phyloP scores from a whole-genome alignment of 1,140 invertebrate genomes.

The Sinella curviseta region DNA sequence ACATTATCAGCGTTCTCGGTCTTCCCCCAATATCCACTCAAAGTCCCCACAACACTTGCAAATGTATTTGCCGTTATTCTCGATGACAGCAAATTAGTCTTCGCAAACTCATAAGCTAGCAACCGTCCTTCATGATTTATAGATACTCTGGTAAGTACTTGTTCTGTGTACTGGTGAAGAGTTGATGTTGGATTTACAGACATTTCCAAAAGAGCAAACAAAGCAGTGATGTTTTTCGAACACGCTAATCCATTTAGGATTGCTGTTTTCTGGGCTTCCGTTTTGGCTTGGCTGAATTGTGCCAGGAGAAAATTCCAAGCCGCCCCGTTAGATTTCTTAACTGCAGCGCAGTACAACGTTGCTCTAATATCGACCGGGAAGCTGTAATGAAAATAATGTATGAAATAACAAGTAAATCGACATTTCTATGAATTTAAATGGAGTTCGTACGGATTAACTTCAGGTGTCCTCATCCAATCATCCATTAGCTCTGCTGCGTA shows the following conservation, averaged over 20 bases:
- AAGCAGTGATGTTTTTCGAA: not conserved
- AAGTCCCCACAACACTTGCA: not conserved
- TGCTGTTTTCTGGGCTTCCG: not conserved
- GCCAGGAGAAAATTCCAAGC: not conserved
- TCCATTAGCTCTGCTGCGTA: slow-evolving; percentile 25
- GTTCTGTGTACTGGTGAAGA: no score
- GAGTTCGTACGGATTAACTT: slow-evolving; percentile 25
- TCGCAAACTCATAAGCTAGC: not conserved
- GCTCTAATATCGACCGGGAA: not conserved
- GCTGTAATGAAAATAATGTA: no score
- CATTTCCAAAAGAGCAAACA: no score
- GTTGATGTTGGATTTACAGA: no score
- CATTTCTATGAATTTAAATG: not conserved
- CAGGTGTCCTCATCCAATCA: slow-evolving; percentile 10
- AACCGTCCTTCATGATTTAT: not conserved
- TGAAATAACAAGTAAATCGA: not conserved
- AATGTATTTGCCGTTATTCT: not conserved
- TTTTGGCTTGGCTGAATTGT: not conserved
- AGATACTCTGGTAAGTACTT: no score
- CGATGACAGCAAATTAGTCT: not conserved
- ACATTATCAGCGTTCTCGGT: not conserved
- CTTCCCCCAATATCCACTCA: not conserved
- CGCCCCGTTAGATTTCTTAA: not conserved
- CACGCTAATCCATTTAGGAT: slow-evolving; percentile 9
- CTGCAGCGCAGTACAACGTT: not conserved